Percentiles rank a stretch among this genome's conserved stretches.
Conservation (phyloP, 2,113 vertebrate species). For the Lepisosteus osseus region DNA sequence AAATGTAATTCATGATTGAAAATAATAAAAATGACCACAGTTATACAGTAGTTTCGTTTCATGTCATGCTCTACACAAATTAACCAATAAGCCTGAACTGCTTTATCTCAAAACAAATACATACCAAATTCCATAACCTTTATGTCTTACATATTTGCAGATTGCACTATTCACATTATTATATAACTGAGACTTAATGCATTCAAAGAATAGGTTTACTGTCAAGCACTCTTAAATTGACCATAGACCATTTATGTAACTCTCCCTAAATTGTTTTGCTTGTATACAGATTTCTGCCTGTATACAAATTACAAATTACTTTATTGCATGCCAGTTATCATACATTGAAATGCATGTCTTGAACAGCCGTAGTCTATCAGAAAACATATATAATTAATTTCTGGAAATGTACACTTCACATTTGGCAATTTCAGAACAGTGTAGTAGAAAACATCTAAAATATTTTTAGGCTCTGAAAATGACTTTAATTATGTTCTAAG, state of each 20-base stretch:
- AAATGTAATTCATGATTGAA: too few species aligned
- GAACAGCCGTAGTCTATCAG: too few species aligned
- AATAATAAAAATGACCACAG: too few species aligned
- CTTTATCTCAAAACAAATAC: not conserved
- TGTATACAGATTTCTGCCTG: not conserved
- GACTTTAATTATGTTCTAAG: constrained; percentile 19
- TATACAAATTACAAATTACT: not conserved
- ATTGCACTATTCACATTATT: not conserved
- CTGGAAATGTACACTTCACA: not conserved
- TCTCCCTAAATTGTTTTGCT: too few species aligned
- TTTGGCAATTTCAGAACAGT: not conserved
- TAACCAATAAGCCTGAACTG: not conserved
- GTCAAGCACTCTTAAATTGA: not conserved
- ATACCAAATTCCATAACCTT: not conserved
- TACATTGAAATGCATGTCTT: too few species aligned
- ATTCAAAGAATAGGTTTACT: not conserved
- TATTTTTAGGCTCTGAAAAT: constrained; percentile 20
- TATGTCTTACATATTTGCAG: not conserved
- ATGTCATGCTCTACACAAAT: not conserved
- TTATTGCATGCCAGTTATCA: too few species aligned
- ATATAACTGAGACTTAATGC: not conserved
- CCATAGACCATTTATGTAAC: too few species aligned
- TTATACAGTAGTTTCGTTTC: too few species aligned
- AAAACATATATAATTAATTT: too few species aligned
- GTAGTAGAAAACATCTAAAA: not conserved